These are phyloP conservation scores for Protophormia terraenovae DNA, from an alignment of 2,888 invertebrate species.

Conservation along the genomic window DNA sequence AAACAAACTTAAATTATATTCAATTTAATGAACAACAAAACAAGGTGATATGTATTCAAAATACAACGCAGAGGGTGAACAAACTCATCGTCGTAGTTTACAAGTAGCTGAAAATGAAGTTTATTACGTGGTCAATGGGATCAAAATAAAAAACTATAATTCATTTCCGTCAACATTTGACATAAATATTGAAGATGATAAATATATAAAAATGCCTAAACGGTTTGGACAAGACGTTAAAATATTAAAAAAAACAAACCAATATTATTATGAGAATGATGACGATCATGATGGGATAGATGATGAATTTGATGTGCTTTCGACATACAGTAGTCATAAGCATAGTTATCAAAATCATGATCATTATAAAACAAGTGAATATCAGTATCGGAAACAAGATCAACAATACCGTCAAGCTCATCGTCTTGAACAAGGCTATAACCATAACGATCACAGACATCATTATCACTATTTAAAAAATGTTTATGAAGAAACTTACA, in stretches of 20 bases:
- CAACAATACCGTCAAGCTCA: slow-evolving; percentile 1
- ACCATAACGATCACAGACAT: slow-evolving; percentile 14
- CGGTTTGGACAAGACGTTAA: slow-evolving; percentile 18
- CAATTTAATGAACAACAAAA: slow-evolving; percentile 2
- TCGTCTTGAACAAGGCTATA: background rate
- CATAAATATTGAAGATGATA: background rate
- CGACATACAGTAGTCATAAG: background rate
- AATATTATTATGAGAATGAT: slow-evolving; percentile 13
- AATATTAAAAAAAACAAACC: background rate
- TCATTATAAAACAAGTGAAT: background rate
- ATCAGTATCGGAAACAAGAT: background rate
- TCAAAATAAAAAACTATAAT: background rate
- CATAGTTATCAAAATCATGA: slow-evolving; percentile 5
- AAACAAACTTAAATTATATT: background rate
- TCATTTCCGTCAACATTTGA: background rate
- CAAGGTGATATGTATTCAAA: slow-evolving; percentile 45
- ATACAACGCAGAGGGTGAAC: slow-evolving; percentile 11
- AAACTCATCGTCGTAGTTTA: background rate
- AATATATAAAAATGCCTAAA: slow-evolving; percentile 20
- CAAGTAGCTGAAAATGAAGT: slow-evolving; percentile 6
- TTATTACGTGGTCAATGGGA: background rate
- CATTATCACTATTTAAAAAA: slow-evolving; percentile 12
- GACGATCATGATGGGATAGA: background rate
- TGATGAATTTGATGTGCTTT: slow-evolving; percentile 5
- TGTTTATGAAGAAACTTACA: background rate